Base-by-base conservation (phyloP, 2,113 vertebrate species). In the Diphyllodes magnificus region DNA sequence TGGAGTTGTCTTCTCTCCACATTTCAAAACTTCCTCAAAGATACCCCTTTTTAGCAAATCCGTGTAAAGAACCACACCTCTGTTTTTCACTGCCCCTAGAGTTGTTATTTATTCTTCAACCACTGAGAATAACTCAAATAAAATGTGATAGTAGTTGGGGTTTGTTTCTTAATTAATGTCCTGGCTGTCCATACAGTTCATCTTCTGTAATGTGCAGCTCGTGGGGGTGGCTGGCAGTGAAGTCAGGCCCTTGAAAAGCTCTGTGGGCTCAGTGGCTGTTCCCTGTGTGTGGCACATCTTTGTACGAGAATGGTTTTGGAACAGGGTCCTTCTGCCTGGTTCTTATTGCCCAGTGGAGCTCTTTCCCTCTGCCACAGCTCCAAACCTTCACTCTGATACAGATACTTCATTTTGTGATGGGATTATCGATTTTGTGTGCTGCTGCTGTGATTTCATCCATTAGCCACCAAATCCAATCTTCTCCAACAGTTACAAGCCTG, bases 271-370 rank as follows among this genome's bases (percentile, higher is more conserved):
- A 7, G 42, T 7, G 37, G 40, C 30, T 31, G 33, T 2, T 61
- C 23, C 53, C 37, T 69, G 56, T 7, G 33, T 7, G 13, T 9
- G 28, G 27, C 15, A 13, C 21, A 20, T 33, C 25, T 56, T 61
- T 5, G 22, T 2, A 14, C 0, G 6, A 28, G n/a, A 25, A 22
- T 3, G 31, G 6, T 56, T 83, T 72, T 53, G 90, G 24, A 78
- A n/a, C 28, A 10, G 22, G 6, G 9, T 60, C 42, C 59, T 65
- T 40, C 19, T 51, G 22, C 33, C 69, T 42, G 22, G 13, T n/a
- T 16, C 28, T 15, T 37, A 16, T 0, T 2, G 2, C 35, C 10
- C 15, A 9, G 17, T 3, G 11, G 12, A 63, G 35, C 50, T 57
- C 50, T 57, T 54, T 23, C 35, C 19, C 35, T 92, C 63, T 24